Percentiles rank a stretch among this genome's conserved stretches.
Evolutionary conservation across 2,888 invertebrate species (phyloP).

Genomic region (Agrochola macilenta): DNA sequence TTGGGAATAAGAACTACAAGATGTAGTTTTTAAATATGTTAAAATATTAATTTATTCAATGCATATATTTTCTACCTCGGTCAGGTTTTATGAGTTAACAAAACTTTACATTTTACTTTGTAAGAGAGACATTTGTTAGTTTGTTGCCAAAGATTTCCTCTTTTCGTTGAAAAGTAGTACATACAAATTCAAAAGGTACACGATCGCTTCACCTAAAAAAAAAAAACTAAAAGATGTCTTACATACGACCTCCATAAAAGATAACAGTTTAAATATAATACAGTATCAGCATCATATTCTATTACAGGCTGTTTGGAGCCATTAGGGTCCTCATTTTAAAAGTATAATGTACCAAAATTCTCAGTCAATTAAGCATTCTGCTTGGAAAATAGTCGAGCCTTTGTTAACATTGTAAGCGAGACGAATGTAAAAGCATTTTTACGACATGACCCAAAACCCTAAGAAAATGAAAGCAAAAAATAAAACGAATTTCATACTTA

Average conservation of each 20-base stretch:
- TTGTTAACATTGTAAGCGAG: constrained; percentile 84
- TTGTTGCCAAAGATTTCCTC: constrained; percentile 21
- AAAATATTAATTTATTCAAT: constrained; percentile 6
- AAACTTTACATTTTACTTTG: constrained; percentile 46
- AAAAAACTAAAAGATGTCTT: neutral
- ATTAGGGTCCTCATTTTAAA: constrained; percentile 65
- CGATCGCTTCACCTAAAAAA: neutral
- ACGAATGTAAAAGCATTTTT: constrained; percentile 85
- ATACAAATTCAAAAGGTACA: neutral
- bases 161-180: neutral
- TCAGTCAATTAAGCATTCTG: constrained; percentile 78
- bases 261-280: constrained; percentile 38
- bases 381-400: constrained; percentile 80
- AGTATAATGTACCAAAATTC: constrained; percentile 68
- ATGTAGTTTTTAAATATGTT: neutral
- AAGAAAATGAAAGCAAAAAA: constrained; percentile 82
- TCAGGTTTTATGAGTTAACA: constrained; percentile 20
- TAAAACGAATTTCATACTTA: constrained; percentile 85
- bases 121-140: constrained; percentile 21
- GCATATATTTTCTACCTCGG: constrained; percentile 23
- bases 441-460: constrained; percentile 79
- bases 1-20: neutral
- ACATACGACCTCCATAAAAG: constrained; percentile 35
- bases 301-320: constrained; percentile 61
- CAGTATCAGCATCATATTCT: constrained; percentile 48